Evolutionary conservation across 2,888 invertebrate genomes (phyloP), one percentile per base, ranked within the genome.

Genomic region (Gymnosoma rotundatum): DNA sequence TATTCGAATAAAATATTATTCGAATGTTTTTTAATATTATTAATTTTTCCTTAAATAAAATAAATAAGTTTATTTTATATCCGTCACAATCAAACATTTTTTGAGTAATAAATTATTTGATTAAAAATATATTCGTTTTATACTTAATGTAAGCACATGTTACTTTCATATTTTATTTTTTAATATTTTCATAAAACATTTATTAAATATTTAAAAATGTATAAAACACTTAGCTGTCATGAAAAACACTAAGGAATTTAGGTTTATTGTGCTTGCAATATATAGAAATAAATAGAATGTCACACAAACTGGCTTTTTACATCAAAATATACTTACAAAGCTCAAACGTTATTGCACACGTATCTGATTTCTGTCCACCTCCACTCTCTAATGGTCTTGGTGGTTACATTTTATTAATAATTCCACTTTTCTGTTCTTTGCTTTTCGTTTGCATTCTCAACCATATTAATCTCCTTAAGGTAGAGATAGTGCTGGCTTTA

Each of bases 221-320:
- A 32, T 5, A 32, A 32, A 6, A 6, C 32, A 32, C 0, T 7
- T 74, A 48, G 56, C 36, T 69, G 63, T 74, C 74, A 80, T 60
- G 32, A 61, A 18, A 32, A 32, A 50, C 25, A 70, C 20, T 45
- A 70, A 66, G 64, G 70, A 32, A 78, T 52, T 52, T 52, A 25
- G 20, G 66, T 54, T 70, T 54, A 42, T 42, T 38, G 50, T 0
- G 20, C 9, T 25, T 2, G 18, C 52, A 52, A 52, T 52, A 45
- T 70, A 45, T 25, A 61, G 56, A 70, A 78, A 74, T 83, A 48
- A 83, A 66, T 42, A 78, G 83, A 78, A 78, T 78, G 78, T 78
- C 70, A 78, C 12, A 60, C 14, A 20, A 70, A 78, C 69, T 83
- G 83, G 79, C 78, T 75, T 20, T 56, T 52, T 75, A 83, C 74